phyloP scores from a whole-genome alignment of 2,113 vertebrate species.

The Colossoma macropomum region DNA sequence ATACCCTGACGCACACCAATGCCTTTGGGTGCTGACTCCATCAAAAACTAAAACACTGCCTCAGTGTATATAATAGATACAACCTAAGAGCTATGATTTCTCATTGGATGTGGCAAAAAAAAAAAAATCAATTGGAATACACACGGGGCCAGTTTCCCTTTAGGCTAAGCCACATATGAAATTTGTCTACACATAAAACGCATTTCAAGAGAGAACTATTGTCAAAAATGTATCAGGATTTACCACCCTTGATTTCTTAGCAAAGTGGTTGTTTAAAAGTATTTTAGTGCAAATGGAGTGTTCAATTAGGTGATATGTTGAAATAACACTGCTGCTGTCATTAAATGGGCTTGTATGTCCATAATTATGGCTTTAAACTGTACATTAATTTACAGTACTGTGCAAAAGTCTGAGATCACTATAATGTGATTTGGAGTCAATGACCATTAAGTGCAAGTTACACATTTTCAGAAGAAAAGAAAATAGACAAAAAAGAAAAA shows the following conservation, averaged over 20 bases:
- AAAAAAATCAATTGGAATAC: background rate
- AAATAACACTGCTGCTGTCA: background rate
- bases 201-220: background rate
- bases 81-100: background rate
- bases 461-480: too few relatives aligned
- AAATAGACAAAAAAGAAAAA: too few relatives aligned
- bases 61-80: background rate
- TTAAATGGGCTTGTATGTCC: background rate
- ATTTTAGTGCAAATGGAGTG: background rate
- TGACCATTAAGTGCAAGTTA: too few relatives aligned
- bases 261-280: background rate
- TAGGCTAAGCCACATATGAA: background rate
- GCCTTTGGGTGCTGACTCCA: conserved; percentile 29
- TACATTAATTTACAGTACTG: too few relatives aligned
- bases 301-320: background rate
- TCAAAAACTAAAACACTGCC: background rate
- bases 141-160: background rate
- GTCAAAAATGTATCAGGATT: background rate
- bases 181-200: background rate
- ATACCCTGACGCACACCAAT: conserved; percentile 28
- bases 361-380: too few relatives aligned
- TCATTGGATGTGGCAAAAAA: background rate
- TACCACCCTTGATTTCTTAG: background rate
- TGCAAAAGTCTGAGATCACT: too few relatives aligned
- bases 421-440: too few relatives aligned